Evolutionary conservation across 35 echinoderm and acorn worm genomes (phyloP), one percentile per base, ranked within the genome.

Genomic region (Apostichopus japonicus): DNA sequence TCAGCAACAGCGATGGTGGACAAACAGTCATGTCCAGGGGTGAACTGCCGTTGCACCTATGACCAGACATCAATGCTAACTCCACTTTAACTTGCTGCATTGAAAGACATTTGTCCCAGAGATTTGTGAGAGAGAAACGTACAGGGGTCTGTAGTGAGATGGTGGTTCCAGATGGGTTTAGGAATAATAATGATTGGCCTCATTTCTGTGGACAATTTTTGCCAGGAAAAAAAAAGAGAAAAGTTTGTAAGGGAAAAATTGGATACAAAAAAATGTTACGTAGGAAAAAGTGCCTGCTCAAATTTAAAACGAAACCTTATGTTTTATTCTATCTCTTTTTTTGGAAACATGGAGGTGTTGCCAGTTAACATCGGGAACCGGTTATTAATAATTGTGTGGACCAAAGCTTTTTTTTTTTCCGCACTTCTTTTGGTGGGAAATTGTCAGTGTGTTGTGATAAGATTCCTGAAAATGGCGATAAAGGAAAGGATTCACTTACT

Each of bases 1-100:
- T 95, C 22, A 97, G 91, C 56, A 93, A 91, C 53, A 95, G 93
- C 57, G 96, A 97, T 55, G 96, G 93, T 14, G 96, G 93, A 51
- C 91, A 78, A 73, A 91, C 51, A 6, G 77, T 91, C 72, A 77
- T 53, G 55, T 78, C 72, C 24, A 91, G 70, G 10, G 17, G 71
- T 15, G 62, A 72, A 8, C 62, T 72, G 86, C 13, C 53, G 55
- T 65, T 91, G n/a, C 59, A 72, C 62, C 86, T 89, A 33, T 89
- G 86, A 89, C 86, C 71, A 73, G 67, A 72, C 61, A 15, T 17
- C 14, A 11, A 16, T 54, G 15, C 24, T 73, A 65, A 72, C 21
- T 89, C 86, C 86, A 89, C 81, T 84, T 89, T 9, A 89, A 89
- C 61, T 89, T 89, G 86, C 86, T 89, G 86, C 86, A 89, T 89